Evolutionary conservation across 2,797 vertebrate species (phyloP), one percentile per base, ranked within the genome.

Genomic region (Amphiprion clarkii): DNA sequence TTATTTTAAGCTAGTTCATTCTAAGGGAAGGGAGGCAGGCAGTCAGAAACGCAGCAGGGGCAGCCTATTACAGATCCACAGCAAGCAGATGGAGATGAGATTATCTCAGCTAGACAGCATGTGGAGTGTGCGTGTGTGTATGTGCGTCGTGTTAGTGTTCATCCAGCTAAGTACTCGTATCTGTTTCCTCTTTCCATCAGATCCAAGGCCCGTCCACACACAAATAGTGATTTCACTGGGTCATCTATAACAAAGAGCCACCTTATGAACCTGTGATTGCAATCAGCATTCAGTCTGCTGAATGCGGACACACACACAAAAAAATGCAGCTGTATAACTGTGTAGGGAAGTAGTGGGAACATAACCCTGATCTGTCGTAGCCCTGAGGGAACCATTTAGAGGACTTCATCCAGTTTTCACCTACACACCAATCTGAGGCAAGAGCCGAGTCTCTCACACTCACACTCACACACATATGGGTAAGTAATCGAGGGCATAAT

Each of bases 31-130:
- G 53, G 58, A 81, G 62, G 82, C 71, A 69, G 82, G 78, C 83
- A 74, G 76, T 64, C 76, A 88, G 83, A 86, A 79, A 89, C 68
- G 57, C 84, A 90, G 87, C 84, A 83, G 79, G 88, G 80, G 67
- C 69, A 87, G 90, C 85, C 85, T 84, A 88, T 91, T 89, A 87
- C 61, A 74, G 84, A 84, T 71, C 91, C 67, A 83, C 65, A 56
- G 81, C 67, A 81, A 91, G 86, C 92, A 93, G 92, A 94, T 93
- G 93, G 93, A 89, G 79, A 92, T 88, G 89, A 90, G 91, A 93
- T 93, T 92, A 93, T 90, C 89, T 90, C 87, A 91, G 86, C 71
- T 62, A 84, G 86, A 87, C 91, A 86, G 83, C 81, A 78, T 86
- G 85, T 86, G 84, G 56, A 17, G 67, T 78, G 69, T 75, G 72